Conservation (phyloP, 2,888 invertebrate genomes). For the Diarsia mendica region DNA sequence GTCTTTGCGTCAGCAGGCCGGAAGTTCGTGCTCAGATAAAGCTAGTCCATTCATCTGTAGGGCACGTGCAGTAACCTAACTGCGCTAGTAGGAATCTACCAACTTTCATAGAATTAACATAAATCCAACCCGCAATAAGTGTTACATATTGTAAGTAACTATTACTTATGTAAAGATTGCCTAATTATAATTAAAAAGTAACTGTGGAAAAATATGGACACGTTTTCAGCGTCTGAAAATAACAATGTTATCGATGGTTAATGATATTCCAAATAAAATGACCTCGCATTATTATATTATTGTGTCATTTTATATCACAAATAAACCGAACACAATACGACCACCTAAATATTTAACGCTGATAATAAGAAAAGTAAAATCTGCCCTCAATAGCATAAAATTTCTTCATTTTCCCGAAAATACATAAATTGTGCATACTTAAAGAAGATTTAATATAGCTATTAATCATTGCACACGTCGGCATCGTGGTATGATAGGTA, state of each 20-base stretch:
- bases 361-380: conserved; percentile 23
- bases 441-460: conserved; percentile 22
- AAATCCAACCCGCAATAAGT: background rate
- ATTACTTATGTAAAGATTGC: conserved; percentile 19
- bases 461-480: conserved; percentile 37
- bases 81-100: background rate
- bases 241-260: conserved; percentile 20
- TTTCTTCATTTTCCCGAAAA: conserved; percentile 14
- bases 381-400: conserved; percentile 30
- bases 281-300: conserved; percentile 20
- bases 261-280: conserved; percentile 18
- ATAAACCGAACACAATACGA: conserved; percentile 14
- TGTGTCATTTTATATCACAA: conserved; percentile 26
- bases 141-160: background rate
- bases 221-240: conserved; percentile 27
- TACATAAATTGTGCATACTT: conserved; percentile 9
- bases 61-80: background rate
- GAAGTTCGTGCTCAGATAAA: background rate
- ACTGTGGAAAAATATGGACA: conserved; percentile 5
- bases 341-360: conserved; percentile 26
- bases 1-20: background rate
- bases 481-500: conserved; percentile 67
- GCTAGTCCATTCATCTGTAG: background rate
- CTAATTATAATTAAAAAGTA: conserved; percentile 15
- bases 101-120: background rate